These are phyloP conservation scores for Etia nguti DNA, from an alignment of 2,113 vertebrate species.

Conservation along the genomic window DNA sequence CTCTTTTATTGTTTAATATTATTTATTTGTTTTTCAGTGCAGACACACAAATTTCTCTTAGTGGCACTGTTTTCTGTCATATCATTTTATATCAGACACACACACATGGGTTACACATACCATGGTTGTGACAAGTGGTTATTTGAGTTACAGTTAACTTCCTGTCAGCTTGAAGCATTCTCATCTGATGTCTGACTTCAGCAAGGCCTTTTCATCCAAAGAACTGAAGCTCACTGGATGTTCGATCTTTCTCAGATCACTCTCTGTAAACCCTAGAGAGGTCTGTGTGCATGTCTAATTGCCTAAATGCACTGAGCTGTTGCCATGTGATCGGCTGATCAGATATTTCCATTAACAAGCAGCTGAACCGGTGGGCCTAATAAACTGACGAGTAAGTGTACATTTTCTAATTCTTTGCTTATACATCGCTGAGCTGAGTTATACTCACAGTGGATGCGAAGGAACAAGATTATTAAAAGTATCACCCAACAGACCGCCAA, in stretches of 20 bases:
- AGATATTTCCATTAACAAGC: not conserved
- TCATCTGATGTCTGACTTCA: not conserved
- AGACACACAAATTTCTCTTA: not conserved
- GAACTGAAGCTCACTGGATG: not conserved
- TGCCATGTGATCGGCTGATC: not conserved
- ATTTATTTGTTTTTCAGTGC: fast-evolving
- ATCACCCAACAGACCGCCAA: not conserved
- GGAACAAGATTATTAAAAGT: not conserved
- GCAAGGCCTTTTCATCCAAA: not conserved
- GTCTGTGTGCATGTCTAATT: not conserved
- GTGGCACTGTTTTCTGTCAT: not conserved
- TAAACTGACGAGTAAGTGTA: fast-evolving
- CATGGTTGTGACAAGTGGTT: not conserved
- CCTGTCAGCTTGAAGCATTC: not conserved
- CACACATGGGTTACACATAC: not conserved
- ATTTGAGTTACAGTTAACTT: not conserved
- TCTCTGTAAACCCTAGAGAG: not conserved
- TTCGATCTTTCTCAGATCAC: not conserved
- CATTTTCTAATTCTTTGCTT: not conserved
- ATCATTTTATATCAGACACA: not conserved
- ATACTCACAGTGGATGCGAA: slow-evolving; percentile 11
- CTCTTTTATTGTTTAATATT: not conserved
- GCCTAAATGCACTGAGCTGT: not conserved
- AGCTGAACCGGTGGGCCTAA: fast-evolving
- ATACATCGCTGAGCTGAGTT: not conserved